Conservation (phyloP, 2,797 vertebrate species). For the Percopsis omiscomaycus region DNA sequence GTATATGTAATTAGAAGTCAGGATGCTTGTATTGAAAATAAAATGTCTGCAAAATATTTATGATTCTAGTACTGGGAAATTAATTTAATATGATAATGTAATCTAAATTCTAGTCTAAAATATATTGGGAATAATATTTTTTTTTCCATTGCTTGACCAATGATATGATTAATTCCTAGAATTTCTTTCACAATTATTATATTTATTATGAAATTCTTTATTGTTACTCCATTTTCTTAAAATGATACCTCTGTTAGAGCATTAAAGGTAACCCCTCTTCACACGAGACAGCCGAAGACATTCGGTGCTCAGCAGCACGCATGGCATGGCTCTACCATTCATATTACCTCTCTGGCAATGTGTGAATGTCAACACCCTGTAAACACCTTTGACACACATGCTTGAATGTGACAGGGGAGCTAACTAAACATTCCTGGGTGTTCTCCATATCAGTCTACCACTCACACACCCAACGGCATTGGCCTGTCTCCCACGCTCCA, state of each 20-base stretch:
- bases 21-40: not conserved
- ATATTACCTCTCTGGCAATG: constrained; percentile 60
- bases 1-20: no score
- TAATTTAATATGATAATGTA: no score
- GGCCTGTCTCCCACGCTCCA: constrained; percentile 58
- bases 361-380: constrained; percentile 75
- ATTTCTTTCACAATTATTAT: no score
- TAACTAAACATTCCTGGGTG: constrained; percentile 79
- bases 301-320: constrained; percentile 16
- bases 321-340: constrained; percentile 39
- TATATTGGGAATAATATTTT: no score
- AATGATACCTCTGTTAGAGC: no score
- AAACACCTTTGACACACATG: constrained; percentile 79
- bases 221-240: no score
- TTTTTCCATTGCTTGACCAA: no score
- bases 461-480: constrained; percentile 52
- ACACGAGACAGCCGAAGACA: constrained; percentile 11
- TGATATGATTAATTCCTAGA: no score
- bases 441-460: constrained; percentile 67
- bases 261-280: not conserved
- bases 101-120: no score
- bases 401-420: constrained; percentile 70
- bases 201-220: no score
- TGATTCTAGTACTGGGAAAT: no score
- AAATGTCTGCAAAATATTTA: not conserved